Evolutionary conservation across 2,797 vertebrate genomes (phyloP), one percentile per base, ranked within the genome.

Genomic region (Nannoperca obscura): DNA sequence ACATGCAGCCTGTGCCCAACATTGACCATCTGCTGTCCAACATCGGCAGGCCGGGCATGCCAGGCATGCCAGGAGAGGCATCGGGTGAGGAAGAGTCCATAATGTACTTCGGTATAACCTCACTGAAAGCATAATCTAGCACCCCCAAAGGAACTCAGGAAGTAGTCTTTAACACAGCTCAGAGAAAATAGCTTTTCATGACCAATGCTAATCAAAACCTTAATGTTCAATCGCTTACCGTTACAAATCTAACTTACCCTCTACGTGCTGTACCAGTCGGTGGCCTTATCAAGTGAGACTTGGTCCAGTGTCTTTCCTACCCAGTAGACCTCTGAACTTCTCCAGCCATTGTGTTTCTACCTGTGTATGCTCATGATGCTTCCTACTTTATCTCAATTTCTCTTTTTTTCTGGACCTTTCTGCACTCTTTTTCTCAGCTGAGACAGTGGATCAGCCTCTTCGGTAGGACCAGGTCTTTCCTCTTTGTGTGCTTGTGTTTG

Each of bases 1-100:
- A 97, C 77, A 92, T 94, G 19, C 96, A 96, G 77, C 95, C 96
- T 0, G 93, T 97, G 80, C 98, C 97, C 77, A 99, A 98, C 93
- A 99, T 99, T 0, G 97, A 99, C 91, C 98, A 99, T 85, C 96
- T 99, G 83, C 95, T 99, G 77, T 96, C 96, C 91, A 99, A 99
- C 95, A 99, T 99, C 6, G 97, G 97, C 82, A 95, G 97, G 88
- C 95, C 96, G 0, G 93, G 94, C 32, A 95, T 95, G 36, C 93
- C 96, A 1, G 93, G 94, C 32, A 95, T 95, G 36, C 93, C 96
- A 1, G 92, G 95, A 6, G 97, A 98, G 53, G 93, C 95, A 20
- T 95, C 97, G 92, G 98, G 97, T 99, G 91, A 97, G 96, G 36
- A 62, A 17, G 15, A 22, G 42, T 49, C 34, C 19, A 30, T 34